phyloP scores from a whole-genome alignment of 2,113 vertebrate species.

The Taxidea taxus region DNA sequence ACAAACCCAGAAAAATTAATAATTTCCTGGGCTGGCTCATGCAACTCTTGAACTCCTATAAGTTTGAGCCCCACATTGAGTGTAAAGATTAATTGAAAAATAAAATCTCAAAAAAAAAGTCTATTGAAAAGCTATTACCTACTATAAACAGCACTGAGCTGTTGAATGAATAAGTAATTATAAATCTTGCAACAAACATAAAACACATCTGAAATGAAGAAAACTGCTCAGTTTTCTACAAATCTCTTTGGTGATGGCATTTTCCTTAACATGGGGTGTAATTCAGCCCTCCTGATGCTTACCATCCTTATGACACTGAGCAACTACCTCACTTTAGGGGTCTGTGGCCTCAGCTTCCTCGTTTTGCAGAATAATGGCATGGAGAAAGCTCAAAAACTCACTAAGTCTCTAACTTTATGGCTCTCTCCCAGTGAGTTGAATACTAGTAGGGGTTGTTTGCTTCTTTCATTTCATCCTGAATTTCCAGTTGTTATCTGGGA shows the following conservation, averaged over 20 bases:
- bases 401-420: neutral
- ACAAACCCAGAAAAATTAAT: neutral
- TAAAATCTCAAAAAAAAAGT: neutral
- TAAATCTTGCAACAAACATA: neutral
- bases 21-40: neutral
- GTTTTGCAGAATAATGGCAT: neutral
- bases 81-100: neutral
- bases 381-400: neutral
- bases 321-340: neutral
- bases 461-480: neutral
- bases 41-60: neutral
- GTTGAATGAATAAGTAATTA: neutral
- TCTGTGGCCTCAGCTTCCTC: neutral
- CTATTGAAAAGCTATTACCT: neutral
- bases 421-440: neutral
- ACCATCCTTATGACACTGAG: neutral
- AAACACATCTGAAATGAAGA: neutral
- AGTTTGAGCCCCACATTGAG: neutral
- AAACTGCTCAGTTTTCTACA: neutral
- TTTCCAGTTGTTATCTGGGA: neutral
- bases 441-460: neutral
- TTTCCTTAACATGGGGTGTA: neutral
- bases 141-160: neutral
- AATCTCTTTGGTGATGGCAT: neutral
- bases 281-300: neutral